Percentiles rank a stretch among this genome's conserved stretches.
phyloP scores from a whole-genome alignment of 1,140 invertebrate species.

The Lepidurus arcticus region DNA sequence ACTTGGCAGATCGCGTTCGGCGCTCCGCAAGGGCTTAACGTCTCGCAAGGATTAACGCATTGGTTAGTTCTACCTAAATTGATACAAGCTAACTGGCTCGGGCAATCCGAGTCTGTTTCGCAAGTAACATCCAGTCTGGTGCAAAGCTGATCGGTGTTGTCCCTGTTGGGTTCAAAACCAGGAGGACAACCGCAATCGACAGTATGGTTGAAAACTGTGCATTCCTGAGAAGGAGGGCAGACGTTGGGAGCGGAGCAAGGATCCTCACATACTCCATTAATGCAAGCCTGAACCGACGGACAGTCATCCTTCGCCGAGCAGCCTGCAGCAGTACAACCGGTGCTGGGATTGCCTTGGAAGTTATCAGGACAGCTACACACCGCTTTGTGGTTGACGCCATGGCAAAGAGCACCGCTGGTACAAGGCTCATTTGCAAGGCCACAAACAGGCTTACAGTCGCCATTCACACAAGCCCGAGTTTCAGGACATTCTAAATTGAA shows the following conservation, averaged over 20 bases:
- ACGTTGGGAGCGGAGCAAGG: conserved; percentile 68
- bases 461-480: conserved; percentile 68
- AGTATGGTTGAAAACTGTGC: conserved; percentile 70
- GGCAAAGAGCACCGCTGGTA: conserved; percentile 72
- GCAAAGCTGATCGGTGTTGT: conserved; percentile 37
- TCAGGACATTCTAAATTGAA: conserved; percentile 59
- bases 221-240: conserved; percentile 70
- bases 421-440: conserved; percentile 60
- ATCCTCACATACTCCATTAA: conserved; percentile 76
- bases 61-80: conserved; percentile 49
- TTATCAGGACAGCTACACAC: conserved; percentile 73
- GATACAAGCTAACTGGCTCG: conserved; percentile 69
- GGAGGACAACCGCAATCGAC: conserved; percentile 72
- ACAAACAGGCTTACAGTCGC: conserved; percentile 74
- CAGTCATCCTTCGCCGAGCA: conserved; percentile 84
- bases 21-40: conserved; percentile 67
- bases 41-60: conserved; percentile 75
- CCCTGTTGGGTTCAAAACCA: conserved; percentile 41
- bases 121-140: conserved; percentile 50
- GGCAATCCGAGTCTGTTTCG: conserved; percentile 71
- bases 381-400: conserved; percentile 62
- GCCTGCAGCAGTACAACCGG: conserved; percentile 69
- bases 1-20: conserved; percentile 71
- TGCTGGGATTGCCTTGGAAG: conserved; percentile 69
- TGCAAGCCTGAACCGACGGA: conserved; percentile 72